Percentiles rank a stretch among this genome's conserved stretches.
These are phyloP conservation scores for Labia minor DNA, from an alignment of 2,888 invertebrate species.

Conservation along the genomic window DNA sequence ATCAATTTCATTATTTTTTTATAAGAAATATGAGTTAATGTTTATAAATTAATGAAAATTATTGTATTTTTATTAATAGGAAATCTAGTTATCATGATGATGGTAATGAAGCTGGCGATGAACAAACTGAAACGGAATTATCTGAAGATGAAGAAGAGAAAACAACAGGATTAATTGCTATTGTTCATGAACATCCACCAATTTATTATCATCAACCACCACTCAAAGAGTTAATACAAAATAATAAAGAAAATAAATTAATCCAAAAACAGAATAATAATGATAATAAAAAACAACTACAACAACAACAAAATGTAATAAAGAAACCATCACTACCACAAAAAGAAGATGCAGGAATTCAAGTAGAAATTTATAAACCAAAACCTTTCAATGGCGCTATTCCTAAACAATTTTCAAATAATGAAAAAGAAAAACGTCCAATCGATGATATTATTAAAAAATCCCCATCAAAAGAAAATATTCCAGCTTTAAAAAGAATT, in stretches of 20 bases:
- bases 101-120: constrained; percentile 19
- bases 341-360: background rate
- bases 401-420: background rate
- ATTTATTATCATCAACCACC: background rate
- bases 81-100: background rate
- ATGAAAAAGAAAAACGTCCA: background rate
- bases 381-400: background rate
- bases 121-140: constrained; percentile 16
- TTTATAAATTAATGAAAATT: too few relatives aligned
- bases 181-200: background rate
- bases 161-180: constrained; percentile 17
- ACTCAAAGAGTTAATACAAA: background rate
- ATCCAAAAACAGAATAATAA: background rate
- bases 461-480: background rate
- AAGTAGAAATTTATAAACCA: background rate
- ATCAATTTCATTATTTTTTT: too few relatives aligned
- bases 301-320: background rate
- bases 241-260: background rate
- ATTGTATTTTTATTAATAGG: too few relatives aligned
- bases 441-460: background rate
- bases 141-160: constrained; percentile 18
- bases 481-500: too few relatives aligned
- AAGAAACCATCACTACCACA: background rate
- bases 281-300: background rate
- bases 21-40: too few relatives aligned